These are phyloP conservation scores for Cryptocephalus primarius DNA, from an alignment of 2,888 invertebrate genomes.

Conservation along the genomic window DNA sequence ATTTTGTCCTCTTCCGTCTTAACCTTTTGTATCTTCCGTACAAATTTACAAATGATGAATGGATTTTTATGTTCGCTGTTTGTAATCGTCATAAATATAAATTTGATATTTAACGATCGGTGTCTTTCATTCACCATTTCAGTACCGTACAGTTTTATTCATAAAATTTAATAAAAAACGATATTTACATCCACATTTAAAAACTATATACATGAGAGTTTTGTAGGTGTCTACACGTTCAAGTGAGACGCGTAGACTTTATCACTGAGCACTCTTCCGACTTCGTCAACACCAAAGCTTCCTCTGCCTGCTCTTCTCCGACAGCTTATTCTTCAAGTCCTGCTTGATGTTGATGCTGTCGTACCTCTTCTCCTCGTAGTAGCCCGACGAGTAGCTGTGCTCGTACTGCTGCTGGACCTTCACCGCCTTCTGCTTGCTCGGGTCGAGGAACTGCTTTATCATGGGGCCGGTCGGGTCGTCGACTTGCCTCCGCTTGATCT, in stretches of 20 bases:
- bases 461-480: slow-evolving; percentile 13
- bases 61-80: too few species aligned
- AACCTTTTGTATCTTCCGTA: too few species aligned
- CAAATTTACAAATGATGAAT: too few species aligned
- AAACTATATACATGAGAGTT: too few species aligned
- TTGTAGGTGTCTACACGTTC: not conserved
- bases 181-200: too few species aligned
- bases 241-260: not conserved
- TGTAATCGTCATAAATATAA: too few species aligned
- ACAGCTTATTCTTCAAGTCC: slow-evolving; percentile 36
- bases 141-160: too few species aligned
- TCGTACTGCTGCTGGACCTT: slow-evolving; percentile 15
- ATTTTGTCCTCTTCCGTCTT: too few species aligned
- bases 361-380: slow-evolving; percentile 12
- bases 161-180: too few species aligned
- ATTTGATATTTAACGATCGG: too few species aligned
- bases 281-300: slow-evolving; percentile 7
- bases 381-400: slow-evolving; percentile 23
- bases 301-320: slow-evolving; percentile 26
- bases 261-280: too few species aligned
- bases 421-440: slow-evolving; percentile 22
- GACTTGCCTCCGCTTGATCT: slow-evolving; percentile 27
- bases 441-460: slow-evolving; percentile 21
- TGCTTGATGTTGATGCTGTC: slow-evolving; percentile 25
- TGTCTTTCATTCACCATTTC: too few species aligned